Percentiles rank a stretch among this genome's conserved stretches.
phyloP scores from a whole-genome alignment of 1,140 invertebrate genomes.

The Cardiocondyla obscurior region DNA sequence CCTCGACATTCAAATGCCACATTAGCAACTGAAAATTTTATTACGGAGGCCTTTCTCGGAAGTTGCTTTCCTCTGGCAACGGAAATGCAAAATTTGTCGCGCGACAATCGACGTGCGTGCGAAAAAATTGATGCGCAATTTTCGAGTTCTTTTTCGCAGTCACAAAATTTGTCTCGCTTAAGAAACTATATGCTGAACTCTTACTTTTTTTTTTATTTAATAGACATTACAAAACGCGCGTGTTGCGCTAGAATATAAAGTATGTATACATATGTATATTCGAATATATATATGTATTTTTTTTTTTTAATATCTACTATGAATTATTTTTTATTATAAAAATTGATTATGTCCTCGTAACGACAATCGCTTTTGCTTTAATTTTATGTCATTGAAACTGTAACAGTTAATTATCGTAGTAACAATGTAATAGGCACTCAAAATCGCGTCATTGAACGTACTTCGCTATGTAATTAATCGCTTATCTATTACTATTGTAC shows the following conservation, averaged over 20 bases:
- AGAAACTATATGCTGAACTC: too few relatives aligned
- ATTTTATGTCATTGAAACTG: background rate
- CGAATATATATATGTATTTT: too few relatives aligned
- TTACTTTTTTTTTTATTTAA: too few relatives aligned
- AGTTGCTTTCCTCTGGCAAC: background rate
- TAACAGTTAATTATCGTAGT: slow-evolving; percentile 22
- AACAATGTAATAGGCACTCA: background rate
- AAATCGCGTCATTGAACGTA: background rate
- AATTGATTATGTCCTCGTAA: background rate
- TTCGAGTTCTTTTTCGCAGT: background rate
- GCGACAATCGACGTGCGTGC: background rate
- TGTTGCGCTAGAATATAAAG: too few relatives aligned
- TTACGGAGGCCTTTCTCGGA: background rate
- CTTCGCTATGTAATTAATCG: background rate
- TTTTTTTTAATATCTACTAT: background rate
- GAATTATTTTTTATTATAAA: background rate
- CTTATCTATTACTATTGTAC: background rate
- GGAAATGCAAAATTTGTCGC: background rate
- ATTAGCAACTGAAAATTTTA: slow-evolving; percentile 16
- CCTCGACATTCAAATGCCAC: slow-evolving; percentile 32
- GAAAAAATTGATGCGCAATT: background rate
- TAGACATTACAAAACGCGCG: too few relatives aligned
- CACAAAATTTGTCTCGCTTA: background rate
- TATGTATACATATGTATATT: too few relatives aligned
- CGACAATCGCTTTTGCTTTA: background rate